A percentile compares a stretch with the other conserved stretches of the same genome.
Evolutionary conservation across 2,888 invertebrate species (phyloP).

Genomic region (Mimas tiliae): DNA sequence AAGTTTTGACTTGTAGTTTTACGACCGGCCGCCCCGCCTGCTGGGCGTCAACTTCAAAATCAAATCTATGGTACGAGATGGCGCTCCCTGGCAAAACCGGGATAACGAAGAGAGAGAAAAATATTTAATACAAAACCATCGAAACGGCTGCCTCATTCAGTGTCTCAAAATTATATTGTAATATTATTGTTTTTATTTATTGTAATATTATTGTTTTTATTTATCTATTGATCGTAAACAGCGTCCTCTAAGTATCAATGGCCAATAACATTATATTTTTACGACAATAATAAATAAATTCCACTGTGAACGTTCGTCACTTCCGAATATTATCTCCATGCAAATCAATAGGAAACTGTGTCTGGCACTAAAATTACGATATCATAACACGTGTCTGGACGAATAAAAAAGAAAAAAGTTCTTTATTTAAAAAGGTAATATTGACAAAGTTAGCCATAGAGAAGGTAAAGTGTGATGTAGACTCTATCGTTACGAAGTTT

Average conservation of each 20-base stretch:
- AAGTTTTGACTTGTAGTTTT: too few species aligned
- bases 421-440: conserved; percentile 36
- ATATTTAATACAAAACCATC: too few species aligned
- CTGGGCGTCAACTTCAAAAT: too few species aligned
- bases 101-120: too few species aligned
- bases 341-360: conserved; percentile 53
- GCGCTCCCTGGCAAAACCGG: too few species aligned
- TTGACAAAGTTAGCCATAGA: conserved; percentile 26
- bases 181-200: conserved; percentile 25
- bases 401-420: conserved; percentile 38
- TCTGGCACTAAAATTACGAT: conserved; percentile 51
- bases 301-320: conserved; percentile 37
- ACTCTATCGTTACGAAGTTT: conserved; percentile 29
- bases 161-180: not conserved
- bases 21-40: too few species aligned
- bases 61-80: too few species aligned
- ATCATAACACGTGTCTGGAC: conserved; percentile 47
- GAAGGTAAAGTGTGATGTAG: conserved; percentile 25
- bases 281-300: conserved; percentile 36
- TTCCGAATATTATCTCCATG: conserved; percentile 61
- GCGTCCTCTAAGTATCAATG: conserved; percentile 37
- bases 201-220: conserved; percentile 22
- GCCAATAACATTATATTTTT: conserved; percentile 48
- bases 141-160: too few species aligned
- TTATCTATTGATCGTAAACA: conserved; percentile 24